These are phyloP conservation scores for Platysteira castanea DNA, from an alignment of 2,113 vertebrate genomes.

Conservation along the genomic window DNA sequence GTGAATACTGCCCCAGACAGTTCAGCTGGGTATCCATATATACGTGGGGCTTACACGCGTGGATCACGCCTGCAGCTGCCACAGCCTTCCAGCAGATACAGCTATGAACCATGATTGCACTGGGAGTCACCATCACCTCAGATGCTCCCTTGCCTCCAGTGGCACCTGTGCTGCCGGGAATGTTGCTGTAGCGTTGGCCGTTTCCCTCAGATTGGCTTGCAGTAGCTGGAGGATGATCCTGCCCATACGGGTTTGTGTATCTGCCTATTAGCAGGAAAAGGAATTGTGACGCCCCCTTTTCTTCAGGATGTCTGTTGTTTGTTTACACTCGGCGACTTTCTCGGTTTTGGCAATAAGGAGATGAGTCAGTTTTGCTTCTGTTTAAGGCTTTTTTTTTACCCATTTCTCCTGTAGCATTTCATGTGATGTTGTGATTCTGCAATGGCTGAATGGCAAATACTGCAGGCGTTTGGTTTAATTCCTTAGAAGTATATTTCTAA, in stretches of 20 bases:
- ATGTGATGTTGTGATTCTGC: background rate
- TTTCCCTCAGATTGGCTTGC: background rate
- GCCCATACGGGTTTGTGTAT: background rate
- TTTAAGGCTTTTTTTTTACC: slow-evolving; percentile 24
- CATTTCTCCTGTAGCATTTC: background rate
- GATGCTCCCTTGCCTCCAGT: background rate
- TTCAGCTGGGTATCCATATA: background rate
- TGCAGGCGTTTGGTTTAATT: background rate
- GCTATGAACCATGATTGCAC: background rate
- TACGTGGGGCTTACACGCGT: accelerated
- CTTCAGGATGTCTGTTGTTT: slow-evolving; percentile 42
- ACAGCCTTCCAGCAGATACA: background rate
- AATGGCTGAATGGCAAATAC: background rate
- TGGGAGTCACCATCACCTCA: background rate
- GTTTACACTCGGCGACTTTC: background rate
- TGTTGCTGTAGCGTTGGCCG: accelerated
- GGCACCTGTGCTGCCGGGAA: background rate
- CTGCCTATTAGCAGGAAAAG: background rate
- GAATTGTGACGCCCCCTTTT: background rate
- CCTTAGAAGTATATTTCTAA: background rate
- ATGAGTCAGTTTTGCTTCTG: slow-evolving; percentile 59
- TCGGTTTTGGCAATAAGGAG: slow-evolving; percentile 43
- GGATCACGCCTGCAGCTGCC: background rate
- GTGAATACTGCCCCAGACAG: no score
- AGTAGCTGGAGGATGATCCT: background rate